Conservation (phyloP, 2,888 invertebrate genomes). For the Tipula vernalis region DNA sequence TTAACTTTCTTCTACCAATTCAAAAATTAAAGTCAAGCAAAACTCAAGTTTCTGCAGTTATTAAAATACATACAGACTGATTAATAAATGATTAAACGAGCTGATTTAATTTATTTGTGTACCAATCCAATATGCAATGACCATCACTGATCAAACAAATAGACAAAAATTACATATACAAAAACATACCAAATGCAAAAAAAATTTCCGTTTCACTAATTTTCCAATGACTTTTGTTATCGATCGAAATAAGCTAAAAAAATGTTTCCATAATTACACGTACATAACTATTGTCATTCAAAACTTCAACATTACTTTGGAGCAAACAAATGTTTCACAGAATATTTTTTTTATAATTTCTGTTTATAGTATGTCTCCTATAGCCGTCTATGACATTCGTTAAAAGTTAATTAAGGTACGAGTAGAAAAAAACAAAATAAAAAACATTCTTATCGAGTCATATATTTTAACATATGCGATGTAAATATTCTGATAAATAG, state of each 20-base stretch:
- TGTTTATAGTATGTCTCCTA: slow-evolving; percentile 5
- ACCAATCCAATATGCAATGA: background rate
- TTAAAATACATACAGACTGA: no score
- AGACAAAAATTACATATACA: background rate
- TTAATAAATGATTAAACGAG: no score
- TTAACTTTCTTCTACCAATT: no score
- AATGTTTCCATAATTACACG: background rate
- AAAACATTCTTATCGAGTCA: background rate
- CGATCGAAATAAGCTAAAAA: background rate
- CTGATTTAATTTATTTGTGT: no score
- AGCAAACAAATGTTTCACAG: background rate
- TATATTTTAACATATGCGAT: slow-evolving; percentile 7
- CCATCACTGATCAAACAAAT: background rate
- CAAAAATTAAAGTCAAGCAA: no score
- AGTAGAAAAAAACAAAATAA: background rate
- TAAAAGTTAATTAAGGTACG: slow-evolving; percentile 8
- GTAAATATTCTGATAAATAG: background rate
- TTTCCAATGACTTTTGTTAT: background rate
- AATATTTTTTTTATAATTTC: background rate
- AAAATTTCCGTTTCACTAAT: background rate
- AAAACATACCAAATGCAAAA: background rate
- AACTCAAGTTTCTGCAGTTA: no score
- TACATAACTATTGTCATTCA: background rate
- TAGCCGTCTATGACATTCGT: background rate
- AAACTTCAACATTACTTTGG: background rate